Base-by-base conservation (phyloP, 2,888 invertebrate species). In the Drosophila melanosoma region DNA sequence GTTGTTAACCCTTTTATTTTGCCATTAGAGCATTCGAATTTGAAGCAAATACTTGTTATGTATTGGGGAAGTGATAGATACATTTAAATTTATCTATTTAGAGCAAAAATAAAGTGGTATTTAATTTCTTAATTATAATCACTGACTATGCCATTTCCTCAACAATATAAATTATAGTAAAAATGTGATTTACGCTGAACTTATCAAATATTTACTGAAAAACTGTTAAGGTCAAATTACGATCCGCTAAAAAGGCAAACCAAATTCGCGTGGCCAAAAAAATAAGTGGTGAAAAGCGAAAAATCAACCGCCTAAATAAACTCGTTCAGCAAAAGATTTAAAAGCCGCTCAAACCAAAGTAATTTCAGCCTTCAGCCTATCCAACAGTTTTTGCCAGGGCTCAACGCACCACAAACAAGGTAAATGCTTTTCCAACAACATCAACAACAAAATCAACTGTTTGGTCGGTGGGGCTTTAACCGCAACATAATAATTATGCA, bases 401-500 rank as follows among this genome's bases (percentile, higher is more conserved):
- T 81, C 81, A 79, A 72, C 82, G 74, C 80, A 84, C 89, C 89
- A 74, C 85, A 89, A 85, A 85, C 85, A 85, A 85, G 85, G 85
- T 85, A 87, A 87, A 89, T 87, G 87, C 88, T 85, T 87, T 84
- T 84, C 60, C 79, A 84, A 82, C 84, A 83, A 76, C 86, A 84
- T 74, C 74, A 79, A 80, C 76, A 81, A 67, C 82, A 76, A 76
- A 76, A 82, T 87, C 84, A 79, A 81, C 81, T 69, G 70, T 32
- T 69, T 69, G 78, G 52, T 58, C 61, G 70, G 71, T 56, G 70
- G 71, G 68, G 68, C 51, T 73, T 79, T 72, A 85, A 90, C 86
- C 86, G 86, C 86, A 87, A 89, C 86, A 87, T 90, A 90, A 87
- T 87, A 87, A 87, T 87, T 87, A 90, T 89, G 90, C 87, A 84